Conservation (phyloP, 2,888 invertebrate genomes). For the Timandra comae region DNA sequence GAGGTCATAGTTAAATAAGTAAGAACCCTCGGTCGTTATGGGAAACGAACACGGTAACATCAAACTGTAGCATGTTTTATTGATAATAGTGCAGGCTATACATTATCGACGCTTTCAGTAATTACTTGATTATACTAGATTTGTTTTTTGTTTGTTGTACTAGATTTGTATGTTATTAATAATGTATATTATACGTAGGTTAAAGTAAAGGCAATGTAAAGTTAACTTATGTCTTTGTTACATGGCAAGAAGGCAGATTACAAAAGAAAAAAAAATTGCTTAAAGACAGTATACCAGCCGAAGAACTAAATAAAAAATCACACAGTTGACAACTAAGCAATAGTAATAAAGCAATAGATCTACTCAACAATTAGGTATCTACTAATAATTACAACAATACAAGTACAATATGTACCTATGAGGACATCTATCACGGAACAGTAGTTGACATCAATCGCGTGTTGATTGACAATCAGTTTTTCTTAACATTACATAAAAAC, state of each 20-base stretch:
- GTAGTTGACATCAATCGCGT: not conserved
- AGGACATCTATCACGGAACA: not conserved
- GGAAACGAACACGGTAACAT: constrained; percentile 74
- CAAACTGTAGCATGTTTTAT: constrained; percentile 26
- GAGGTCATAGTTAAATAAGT: constrained; percentile 76
- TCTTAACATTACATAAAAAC: too few species aligned
- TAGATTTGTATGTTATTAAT: not conserved
- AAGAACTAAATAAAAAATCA: too few species aligned
- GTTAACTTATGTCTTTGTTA: not conserved
- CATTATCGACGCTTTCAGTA: not conserved
- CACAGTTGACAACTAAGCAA: too few species aligned
- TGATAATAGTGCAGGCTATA: not conserved
- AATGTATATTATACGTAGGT: not conserved
- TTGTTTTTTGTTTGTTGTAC: too few species aligned
- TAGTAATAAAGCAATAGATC: too few species aligned
- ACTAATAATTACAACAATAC: too few species aligned
- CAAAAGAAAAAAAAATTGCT: too few species aligned
- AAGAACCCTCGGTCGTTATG: constrained; percentile 75
- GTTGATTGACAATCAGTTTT: too few species aligned
- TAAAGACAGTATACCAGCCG: too few species aligned
- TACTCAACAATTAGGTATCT: too few species aligned
- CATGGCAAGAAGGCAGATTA: not conserved
- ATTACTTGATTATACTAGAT: too few species aligned
- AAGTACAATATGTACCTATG: not conserved
- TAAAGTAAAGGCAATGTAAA: not conserved